Evolutionary conservation across 2,888 invertebrate species (phyloP).

Genomic region (Euproctis similis): DNA sequence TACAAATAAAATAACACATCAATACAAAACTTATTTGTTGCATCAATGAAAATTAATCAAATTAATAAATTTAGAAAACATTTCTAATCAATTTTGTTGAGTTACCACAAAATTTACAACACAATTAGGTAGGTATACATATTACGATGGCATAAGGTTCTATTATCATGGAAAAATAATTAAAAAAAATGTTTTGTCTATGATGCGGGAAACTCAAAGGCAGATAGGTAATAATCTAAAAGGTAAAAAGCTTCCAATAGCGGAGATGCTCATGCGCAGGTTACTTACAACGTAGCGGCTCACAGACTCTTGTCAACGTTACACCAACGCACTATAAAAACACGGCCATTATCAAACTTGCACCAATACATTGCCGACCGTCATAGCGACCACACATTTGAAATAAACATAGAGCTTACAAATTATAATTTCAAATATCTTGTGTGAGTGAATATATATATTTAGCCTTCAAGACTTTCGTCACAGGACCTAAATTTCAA

Average conservation of each 20-base stretch:
- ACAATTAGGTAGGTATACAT: too few relatives aligned
- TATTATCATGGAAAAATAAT: too few relatives aligned
- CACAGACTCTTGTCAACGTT: constrained; percentile 46
- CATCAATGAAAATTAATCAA: too few relatives aligned
- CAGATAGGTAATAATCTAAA: constrained; percentile 16
- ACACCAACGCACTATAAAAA: constrained; percentile 56
- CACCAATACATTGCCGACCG: constrained; percentile 66
- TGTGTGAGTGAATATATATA: constrained; percentile 62
- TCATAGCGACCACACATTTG: constrained; percentile 57
- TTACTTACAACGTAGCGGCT: constrained; percentile 45
- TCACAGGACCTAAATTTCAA: constrained; percentile 55
- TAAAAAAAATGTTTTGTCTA: too few relatives aligned
- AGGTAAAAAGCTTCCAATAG: constrained; percentile 28
- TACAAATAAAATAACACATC: too few relatives aligned
- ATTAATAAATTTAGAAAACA: too few relatives aligned
- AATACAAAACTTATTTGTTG: too few relatives aligned
- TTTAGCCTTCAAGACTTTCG: constrained; percentile 30
- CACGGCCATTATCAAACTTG: constrained; percentile 50
- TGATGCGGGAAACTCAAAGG: too few relatives aligned
- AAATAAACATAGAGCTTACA: constrained; percentile 35
- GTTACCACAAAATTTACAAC: too few relatives aligned
- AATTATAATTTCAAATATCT: constrained; percentile 25
- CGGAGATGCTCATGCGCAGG: constrained; percentile 42
- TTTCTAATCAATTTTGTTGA: too few relatives aligned
- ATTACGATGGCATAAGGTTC: too few relatives aligned